Evolutionary conservation across 2,113 vertebrate species (phyloP), one percentile per base, ranked within the genome.

Genomic region (Girardinichthys multiradiatus): DNA sequence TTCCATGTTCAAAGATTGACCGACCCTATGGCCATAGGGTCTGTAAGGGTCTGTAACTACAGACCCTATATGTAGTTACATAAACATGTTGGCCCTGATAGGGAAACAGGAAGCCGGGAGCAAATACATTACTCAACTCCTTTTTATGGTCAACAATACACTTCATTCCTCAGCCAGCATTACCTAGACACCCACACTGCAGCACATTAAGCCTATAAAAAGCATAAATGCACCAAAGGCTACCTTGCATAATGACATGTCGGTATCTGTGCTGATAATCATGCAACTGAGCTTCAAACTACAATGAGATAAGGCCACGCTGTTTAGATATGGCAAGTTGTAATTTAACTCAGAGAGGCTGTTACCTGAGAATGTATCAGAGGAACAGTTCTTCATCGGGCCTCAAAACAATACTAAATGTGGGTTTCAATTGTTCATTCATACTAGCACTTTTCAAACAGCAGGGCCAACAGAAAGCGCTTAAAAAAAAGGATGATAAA

Each of bases 91-190:
- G 62, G 70, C 73, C 75, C 57, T 79, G 33, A 11, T 15, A 33
- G 33, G 64, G 58, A 74, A 64, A 71, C 69, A 86, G 89, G 88
- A 90, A 92, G 87, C 76, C 30, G 17, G 68, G 65, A 79, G 90
- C 64, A 84, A 84, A 76, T 76, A 69, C 70, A 80, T 88, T 88
- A 81, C 82, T 89, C 79, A 86, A 85, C 80, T 84, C 67, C 73
- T 80, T 77, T 90, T 83, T 64, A 88, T 68, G 80, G 80, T 78
- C 82, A 90, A 92, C 86, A 92, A 88, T 88, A 82, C 89, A 75
- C 17, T 92, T 91, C 77, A 89, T 92, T 91, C 90, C 87, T 84
- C 64, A 67, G 60, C 64, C 31, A 31, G 66, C 51, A 42, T 82
- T 77, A 57, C 87, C 81, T 39, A 77, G 59, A 76, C 77, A 39